Base-by-base conservation (phyloP, 2,888 invertebrate species). In the Parascotia fuliginaria region DNA sequence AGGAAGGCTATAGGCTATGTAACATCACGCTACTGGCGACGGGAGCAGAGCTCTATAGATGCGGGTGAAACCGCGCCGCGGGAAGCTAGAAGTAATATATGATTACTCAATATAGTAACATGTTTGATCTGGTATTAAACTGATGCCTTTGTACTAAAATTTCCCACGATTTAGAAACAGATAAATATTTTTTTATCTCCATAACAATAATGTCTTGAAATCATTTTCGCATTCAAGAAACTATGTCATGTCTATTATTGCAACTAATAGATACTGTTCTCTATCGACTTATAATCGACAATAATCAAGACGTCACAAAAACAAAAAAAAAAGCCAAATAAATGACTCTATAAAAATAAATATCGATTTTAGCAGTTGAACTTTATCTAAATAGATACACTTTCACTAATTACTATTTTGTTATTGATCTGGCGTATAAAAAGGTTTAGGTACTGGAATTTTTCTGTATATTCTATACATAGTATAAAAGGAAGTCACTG, bases 321-420 rank as follows among this genome's bases (percentile, higher is more conserved):
- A 24, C 42, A 48, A 47, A 24, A 48, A 14, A 15, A 46, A 42
- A 12, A 9, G 13, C 40, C 16, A 28, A 37, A 13, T 36, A 24
- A 51, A 60, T 32, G 31, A 44, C 32, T 38, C 34, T 24, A 44
- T 53, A 44, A 61, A 49, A 57, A 38, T 46, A 48, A 61, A 44
- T 28, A 43, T 41, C 46, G 13, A 13, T 32, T 29, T 47, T 31
- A 12, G 33, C 36, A 29, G n/a, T 44, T 46, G 32, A 12, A 11
- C 46, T 47, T 60, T 57, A 60, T 53, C 24, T 48, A 33, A 53
- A 61, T n/a, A n/a, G n/a, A n/a, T 61, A 42, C 42, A 60, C 42
- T 48, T 45, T 29, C 34, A 48, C 48, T 61, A 42, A 48, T 56
- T 47, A 60, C 42, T 24, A 40, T 52, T 48, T 24, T 12, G 42